Evolutionary conservation across 2,797 vertebrate species (phyloP), one percentile per base, ranked within the genome.

Genomic region (Tamandua tetradactyla): DNA sequence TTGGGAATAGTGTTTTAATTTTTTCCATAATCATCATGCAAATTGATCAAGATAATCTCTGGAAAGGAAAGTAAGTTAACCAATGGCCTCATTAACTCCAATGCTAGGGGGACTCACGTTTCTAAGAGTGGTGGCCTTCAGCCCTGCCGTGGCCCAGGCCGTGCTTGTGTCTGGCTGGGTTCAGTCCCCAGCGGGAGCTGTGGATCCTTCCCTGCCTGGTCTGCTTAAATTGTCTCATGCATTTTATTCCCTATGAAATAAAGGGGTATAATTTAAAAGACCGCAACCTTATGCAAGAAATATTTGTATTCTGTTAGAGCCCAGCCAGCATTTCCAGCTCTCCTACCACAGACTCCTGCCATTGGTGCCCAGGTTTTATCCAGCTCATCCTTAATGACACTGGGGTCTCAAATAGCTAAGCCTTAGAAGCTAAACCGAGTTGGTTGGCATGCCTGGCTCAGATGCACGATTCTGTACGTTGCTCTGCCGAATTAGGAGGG

Each of bases 1-100:
- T 95, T 95, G 95, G 94, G 96, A 97, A 94, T 92, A 85, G 49
- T 87, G 55, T 83, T 95, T 97, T 97, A 94, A 96, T 96, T 95
- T 97, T 97, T 93, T 47, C 95, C 75, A 47, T 90, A 83, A 90
- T 96, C 96, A 97, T 95, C 81, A 80, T 92, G 96, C 96, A 96
- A 93, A 97, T 97, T 79, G 95, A 95, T 96, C 96, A 83, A 11
- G 93, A 80, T 91, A 64, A 94, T 97, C 90, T 95, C 94, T 94
- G 90, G 78, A 35, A 95, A 88, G 75, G 81, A 94, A 82, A 88
- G 80, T 68, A 79, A 94, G 85, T 32, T 79, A 95, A 82, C 81
- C 84, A 62, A 47, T 90, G 80, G 92, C 87, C 95, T 97, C 81
- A 93, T 96, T 93, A 96, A 97, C 87, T 93, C 27, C 52, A 57